Evolutionary conservation across 1,140 invertebrate genomes (phyloP).

Genomic region (Neodiprion pinetum): DNA sequence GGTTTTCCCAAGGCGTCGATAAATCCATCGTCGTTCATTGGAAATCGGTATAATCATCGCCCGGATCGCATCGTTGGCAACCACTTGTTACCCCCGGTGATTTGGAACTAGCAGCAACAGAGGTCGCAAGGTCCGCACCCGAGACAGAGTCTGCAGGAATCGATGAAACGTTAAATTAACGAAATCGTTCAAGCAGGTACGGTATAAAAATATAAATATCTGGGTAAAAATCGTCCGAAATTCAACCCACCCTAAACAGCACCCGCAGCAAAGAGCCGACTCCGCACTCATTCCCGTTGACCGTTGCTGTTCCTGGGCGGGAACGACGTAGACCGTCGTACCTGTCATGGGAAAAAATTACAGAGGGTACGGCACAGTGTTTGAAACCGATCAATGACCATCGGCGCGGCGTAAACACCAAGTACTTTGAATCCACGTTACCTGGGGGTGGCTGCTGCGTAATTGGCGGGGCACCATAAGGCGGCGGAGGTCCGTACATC

Average conservation of each 20-base stretch:
- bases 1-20: no score
- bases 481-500: constrained; percentile 1
- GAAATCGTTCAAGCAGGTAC: background rate
- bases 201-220: no score
- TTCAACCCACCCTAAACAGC: background rate
- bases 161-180: background rate
- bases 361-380: no score
- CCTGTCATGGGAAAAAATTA: background rate
- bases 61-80: background rate
- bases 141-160: background rate
- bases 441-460: constrained; percentile 2
- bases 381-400: no score
- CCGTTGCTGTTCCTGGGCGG: background rate
- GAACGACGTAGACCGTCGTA: background rate
- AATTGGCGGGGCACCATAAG: background rate
- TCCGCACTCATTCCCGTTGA: background rate
- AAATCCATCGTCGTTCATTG: no score
- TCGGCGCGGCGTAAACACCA: no score
- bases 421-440: background rate
- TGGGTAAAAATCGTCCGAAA: no score
- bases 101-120: background rate
- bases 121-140: background rate
- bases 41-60: no score
- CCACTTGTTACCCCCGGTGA: background rate
- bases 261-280: background rate